These are phyloP conservation scores for Pitangus sulphuratus DNA, from an alignment of 2,797 vertebrate species.

Conservation along the genomic window DNA sequence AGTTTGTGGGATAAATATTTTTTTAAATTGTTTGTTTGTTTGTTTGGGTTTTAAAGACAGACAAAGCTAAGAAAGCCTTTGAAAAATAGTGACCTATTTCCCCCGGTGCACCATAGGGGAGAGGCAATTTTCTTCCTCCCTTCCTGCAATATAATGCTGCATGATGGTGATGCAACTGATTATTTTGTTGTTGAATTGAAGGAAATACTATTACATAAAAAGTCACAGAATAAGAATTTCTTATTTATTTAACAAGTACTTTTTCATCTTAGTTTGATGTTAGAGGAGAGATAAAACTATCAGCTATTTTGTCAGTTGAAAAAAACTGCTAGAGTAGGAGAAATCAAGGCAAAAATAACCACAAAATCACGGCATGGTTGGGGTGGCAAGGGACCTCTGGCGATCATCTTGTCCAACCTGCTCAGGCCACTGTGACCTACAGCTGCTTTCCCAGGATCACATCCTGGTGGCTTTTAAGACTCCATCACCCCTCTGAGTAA, in stretches of 20 bases:
- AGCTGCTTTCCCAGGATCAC: background rate
- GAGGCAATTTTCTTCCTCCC: background rate
- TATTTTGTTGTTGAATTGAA: constrained; percentile 41
- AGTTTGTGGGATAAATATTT: background rate
- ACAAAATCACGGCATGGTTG: background rate
- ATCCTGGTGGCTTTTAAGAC: background rate
- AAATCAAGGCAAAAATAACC: background rate
- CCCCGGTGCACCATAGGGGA: background rate
- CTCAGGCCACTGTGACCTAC: background rate
- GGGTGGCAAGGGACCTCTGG: background rate
- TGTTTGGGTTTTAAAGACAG: background rate
- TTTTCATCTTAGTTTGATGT: background rate
- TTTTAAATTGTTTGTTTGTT: background rate
- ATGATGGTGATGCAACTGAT: background rate
- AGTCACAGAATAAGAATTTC: background rate
- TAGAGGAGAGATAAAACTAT: background rate
- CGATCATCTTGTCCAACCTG: background rate
- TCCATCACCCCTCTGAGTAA: background rate
- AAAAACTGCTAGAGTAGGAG: background rate
- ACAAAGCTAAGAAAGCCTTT: background rate
- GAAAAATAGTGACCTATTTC: background rate
- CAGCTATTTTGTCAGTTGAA: background rate
- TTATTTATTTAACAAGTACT: background rate
- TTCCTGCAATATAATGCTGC: background rate
- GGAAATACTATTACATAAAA: background rate